Evolutionary conservation across 2,888 invertebrate species (phyloP).

Genomic region (Leptinotarsa peninsularis): DNA sequence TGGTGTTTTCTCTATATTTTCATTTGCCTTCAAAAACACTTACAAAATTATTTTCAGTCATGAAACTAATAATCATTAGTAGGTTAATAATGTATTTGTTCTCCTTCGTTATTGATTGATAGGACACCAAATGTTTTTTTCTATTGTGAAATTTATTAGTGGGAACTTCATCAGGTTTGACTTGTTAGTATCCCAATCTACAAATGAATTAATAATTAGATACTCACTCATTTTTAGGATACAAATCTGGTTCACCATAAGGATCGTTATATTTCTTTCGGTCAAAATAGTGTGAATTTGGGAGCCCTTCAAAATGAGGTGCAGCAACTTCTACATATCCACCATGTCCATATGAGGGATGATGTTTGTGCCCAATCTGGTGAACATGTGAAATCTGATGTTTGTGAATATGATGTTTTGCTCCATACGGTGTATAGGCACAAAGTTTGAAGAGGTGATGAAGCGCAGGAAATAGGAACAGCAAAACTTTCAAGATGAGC

Average conservation of each 20-base stretch:
- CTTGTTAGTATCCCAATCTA: no score
- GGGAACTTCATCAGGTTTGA: no score
- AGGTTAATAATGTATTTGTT: no score
- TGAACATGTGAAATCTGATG: slow-evolving; percentile 54
- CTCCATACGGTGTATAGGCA: slow-evolving; percentile 81
- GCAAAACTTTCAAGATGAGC: slow-evolving; percentile 80
- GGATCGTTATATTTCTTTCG: slow-evolving; percentile 27
- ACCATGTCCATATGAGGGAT: slow-evolving; percentile 47
- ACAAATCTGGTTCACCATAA: slow-evolving; percentile 28
- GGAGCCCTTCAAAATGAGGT: slow-evolving; percentile 46
- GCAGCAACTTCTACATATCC: slow-evolving; percentile 50
- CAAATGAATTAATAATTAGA: neutral
- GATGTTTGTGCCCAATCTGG: slow-evolving; percentile 44
- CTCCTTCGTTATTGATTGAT: no score
- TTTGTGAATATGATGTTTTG: slow-evolving; percentile 78
- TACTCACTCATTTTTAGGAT: slow-evolving; percentile 42
- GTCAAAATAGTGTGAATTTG: slow-evolving; percentile 7
- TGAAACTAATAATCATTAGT: no score
- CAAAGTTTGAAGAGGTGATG: slow-evolving; percentile 88
- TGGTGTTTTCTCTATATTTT: no score
- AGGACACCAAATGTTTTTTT: no score
- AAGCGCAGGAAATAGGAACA: slow-evolving; percentile 86
- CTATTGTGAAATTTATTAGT: no score
- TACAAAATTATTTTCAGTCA: no score
- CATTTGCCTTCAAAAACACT: no score